A percentile compares a stretch with the other conserved stretches of the same genome.
These are phyloP conservation scores for Pollenia angustigena DNA, from an alignment of 2,888 invertebrate genomes.

Conservation along the genomic window DNA sequence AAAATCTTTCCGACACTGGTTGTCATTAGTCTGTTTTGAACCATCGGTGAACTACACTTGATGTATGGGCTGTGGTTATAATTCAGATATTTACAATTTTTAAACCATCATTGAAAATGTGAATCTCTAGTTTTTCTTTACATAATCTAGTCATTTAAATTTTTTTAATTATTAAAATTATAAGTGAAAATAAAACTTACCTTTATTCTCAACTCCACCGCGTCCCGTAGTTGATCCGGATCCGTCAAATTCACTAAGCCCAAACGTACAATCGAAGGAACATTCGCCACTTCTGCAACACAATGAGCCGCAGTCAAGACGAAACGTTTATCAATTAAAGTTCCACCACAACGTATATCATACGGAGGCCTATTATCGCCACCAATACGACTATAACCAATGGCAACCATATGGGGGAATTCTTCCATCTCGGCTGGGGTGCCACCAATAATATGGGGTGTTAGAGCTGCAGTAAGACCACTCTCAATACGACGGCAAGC, in stretches of 20 bases:
- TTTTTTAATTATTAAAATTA: neutral
- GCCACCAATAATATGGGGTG: constrained; percentile 80
- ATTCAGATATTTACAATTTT: no score
- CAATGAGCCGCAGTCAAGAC: constrained; percentile 82
- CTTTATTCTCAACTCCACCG: constrained; percentile 75
- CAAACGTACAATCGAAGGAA: constrained; percentile 78
- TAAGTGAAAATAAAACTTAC: constrained; percentile 72
- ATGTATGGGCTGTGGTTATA: no score
- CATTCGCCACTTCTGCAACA: constrained; percentile 74
- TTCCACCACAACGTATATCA: constrained; percentile 79
- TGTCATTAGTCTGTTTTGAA: no score
- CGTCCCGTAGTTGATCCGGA: constrained; percentile 44
- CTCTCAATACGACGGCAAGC: constrained; percentile 71
- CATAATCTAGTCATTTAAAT: neutral
- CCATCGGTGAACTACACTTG: no score
- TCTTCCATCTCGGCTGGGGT: constrained; percentile 76
- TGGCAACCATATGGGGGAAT: constrained; percentile 82
- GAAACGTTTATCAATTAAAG: constrained; percentile 78
- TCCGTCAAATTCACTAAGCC: constrained; percentile 78
- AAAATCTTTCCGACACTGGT: no score
- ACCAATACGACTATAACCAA: constrained; percentile 76
- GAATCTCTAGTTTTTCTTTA: no score
- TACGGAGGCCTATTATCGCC: constrained; percentile 54
- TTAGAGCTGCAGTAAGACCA: constrained; percentile 65
- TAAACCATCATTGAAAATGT: no score